These are phyloP conservation scores for Notechis scutatus DNA, from an alignment of 2,113 vertebrate species.

Conservation along the genomic window DNA sequence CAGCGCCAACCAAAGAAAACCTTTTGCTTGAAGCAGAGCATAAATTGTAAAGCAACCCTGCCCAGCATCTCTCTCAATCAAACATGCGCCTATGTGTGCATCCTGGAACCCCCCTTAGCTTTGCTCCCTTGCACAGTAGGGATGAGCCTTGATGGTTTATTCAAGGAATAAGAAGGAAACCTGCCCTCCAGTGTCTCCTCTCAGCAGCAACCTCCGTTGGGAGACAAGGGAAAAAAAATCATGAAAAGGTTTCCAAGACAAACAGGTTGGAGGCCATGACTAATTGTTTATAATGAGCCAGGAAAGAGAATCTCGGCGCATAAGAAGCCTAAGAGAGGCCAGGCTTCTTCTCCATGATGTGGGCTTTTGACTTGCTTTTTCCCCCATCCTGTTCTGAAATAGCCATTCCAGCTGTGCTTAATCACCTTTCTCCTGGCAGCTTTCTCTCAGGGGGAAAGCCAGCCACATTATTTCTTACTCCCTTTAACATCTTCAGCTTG, in stretches of 20 bases:
- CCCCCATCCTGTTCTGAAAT: background rate
- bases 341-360: background rate
- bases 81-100: background rate
- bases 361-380: background rate
- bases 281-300: background rate
- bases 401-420: background rate
- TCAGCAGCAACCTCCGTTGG: background rate
- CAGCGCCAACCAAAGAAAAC: background rate
- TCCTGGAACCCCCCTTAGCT: background rate
- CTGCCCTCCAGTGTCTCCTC: background rate
- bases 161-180: too few relatives aligned
- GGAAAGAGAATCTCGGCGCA: background rate
- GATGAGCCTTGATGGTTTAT: too few relatives aligned
- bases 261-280: background rate
- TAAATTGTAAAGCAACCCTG: background rate
- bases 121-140: too few relatives aligned
- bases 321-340: background rate
- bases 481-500: background rate
- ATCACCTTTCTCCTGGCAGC: background rate
- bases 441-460: background rate
- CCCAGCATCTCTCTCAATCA: background rate
- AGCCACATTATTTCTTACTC: background rate
- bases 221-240: background rate
- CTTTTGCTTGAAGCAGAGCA: background rate
- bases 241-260: background rate